Evolutionary conservation across 2,888 invertebrate genomes (phyloP).

Genomic region (Thymelicus lineola): DNA sequence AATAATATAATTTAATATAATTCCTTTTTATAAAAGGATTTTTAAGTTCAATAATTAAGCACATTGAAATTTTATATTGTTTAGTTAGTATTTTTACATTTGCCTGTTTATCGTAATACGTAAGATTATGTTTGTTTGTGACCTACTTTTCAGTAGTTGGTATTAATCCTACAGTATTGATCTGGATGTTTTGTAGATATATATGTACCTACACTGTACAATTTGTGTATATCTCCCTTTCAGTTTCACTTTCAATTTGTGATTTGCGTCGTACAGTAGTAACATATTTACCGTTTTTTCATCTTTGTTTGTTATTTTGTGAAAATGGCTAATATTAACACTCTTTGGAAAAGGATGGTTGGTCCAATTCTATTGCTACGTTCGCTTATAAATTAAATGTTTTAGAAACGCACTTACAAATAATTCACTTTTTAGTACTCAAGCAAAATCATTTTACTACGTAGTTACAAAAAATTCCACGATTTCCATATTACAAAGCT

Average conservation of each 20-base stretch:
- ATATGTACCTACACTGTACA: not conserved
- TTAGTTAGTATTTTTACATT: not conserved
- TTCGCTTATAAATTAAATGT: not conserved
- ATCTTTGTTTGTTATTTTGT: constrained; percentile 11
- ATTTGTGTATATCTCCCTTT: not conserved
- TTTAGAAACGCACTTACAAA: not conserved
- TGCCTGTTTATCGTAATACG: not conserved
- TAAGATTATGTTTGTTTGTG: constrained; percentile 12
- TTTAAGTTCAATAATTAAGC: too few species aligned
- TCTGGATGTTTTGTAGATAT: constrained; percentile 25
- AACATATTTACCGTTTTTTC: constrained; percentile 5
- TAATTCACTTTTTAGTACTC: not conserved
- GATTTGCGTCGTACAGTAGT: not conserved
- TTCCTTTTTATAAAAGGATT: too few species aligned
- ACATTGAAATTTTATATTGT: not conserved
- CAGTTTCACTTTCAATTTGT: constrained; percentile 4
- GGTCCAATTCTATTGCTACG: constrained; percentile 45
- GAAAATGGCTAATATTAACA: constrained; percentile 49
- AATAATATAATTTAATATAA: too few species aligned
- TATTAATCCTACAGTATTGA: constrained; percentile 38
- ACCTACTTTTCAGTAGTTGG: constrained; percentile 40
- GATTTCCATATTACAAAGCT: too few species aligned
- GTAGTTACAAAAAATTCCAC: too few species aligned
- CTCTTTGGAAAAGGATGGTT: constrained; percentile 67
- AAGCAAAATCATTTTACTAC: constrained; percentile 15